Conservation (phyloP, 2,888 invertebrate species). For the Pristionchus japonicus region DNA sequence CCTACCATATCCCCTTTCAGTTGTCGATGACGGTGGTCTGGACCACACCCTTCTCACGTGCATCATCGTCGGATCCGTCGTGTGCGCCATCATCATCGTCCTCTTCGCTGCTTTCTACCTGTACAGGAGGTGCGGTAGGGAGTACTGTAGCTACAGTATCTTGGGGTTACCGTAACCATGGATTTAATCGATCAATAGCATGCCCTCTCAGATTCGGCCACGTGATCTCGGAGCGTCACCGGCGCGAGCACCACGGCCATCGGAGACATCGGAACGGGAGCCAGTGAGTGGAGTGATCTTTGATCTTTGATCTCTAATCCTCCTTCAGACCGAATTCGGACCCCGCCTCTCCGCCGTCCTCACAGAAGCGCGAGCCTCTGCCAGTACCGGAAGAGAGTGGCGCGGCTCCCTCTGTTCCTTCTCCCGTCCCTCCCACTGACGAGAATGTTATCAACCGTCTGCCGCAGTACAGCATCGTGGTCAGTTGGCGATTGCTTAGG, state of each 20-base stretch:
- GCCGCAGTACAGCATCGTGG: constrained; percentile 8
- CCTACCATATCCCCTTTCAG: not conserved
- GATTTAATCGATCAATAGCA: no score
- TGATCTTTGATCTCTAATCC: constrained; percentile 11
- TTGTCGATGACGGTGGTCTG: not conserved
- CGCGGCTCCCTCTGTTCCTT: not conserved
- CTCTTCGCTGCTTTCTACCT: not conserved
- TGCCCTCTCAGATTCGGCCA: not conserved
- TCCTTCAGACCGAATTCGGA: not conserved
- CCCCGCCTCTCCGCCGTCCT: not conserved
- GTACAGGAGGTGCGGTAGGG: constrained; percentile 10
- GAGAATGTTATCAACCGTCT: not conserved
- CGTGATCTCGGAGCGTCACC: constrained; percentile 23
- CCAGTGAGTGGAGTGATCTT: not conserved
- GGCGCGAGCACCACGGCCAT: constrained; percentile 12
- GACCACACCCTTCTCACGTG: not conserved
- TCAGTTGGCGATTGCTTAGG: not conserved
- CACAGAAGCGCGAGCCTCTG: not conserved
- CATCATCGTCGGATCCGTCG: not conserved
- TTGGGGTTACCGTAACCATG: not conserved
- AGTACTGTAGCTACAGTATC: not conserved
- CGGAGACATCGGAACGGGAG: not conserved
- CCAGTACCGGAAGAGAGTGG: not conserved
- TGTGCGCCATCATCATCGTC: constrained; percentile 13
- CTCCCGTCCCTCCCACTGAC: not conserved